These are phyloP conservation scores for Pogona vitticeps DNA, from an alignment of 2,113 vertebrate species.

Conservation along the genomic window DNA sequence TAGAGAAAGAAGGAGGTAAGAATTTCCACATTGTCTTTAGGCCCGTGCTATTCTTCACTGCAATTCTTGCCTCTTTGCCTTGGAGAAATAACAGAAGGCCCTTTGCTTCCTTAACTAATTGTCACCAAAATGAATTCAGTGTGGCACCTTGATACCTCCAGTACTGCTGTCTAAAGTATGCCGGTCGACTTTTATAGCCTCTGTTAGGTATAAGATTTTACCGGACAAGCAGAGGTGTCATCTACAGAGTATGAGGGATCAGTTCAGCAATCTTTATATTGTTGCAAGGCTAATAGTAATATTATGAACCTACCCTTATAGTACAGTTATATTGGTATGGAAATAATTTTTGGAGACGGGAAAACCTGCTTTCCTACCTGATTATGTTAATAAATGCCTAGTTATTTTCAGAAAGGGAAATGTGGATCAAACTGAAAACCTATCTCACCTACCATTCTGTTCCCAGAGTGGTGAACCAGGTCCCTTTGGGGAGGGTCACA, in stretches of 20 bases:
- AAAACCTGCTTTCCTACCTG: too few relatives aligned
- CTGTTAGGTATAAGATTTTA: neutral
- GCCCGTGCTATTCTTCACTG: neutral
- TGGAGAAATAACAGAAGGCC: neutral
- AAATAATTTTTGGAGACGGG: neutral
- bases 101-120: neutral
- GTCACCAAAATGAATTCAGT: neutral
- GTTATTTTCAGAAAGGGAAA: too few relatives aligned
- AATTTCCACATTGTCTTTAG: neutral
- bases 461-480: neutral
- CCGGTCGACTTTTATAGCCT: neutral
- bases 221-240: neutral
- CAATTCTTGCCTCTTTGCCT: neutral
- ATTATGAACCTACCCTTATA: neutral
- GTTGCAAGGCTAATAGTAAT: neutral
- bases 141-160: neutral
- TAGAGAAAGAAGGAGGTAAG: constrained; percentile 7
- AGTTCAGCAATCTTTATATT: neutral
- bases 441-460: neutral
- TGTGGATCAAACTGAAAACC: neutral
- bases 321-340: neutral
- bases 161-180: neutral
- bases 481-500: neutral
- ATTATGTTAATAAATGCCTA: too few relatives aligned
- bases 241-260: too few relatives aligned